Base-by-base conservation (phyloP, 2,888 invertebrate genomes). In the Ectropis crepuscularia region DNA sequence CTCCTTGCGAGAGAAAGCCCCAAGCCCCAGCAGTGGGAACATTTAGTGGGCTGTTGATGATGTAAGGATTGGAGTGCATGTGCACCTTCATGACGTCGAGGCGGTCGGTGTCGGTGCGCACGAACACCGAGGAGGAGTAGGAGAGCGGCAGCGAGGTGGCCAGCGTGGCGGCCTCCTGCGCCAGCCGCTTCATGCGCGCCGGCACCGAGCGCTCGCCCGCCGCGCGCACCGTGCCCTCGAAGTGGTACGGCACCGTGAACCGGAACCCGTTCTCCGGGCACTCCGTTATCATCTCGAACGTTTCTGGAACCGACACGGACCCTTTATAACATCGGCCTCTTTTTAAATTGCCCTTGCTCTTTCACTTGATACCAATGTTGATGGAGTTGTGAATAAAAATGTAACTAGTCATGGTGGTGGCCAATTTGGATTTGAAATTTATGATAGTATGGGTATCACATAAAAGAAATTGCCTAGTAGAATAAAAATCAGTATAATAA, bases 11-110 rank as follows among this genome's bases (percentile, higher is more conserved):
- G n/a, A n/a, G n/a, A n/a, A n/a, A n/a, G n/a, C n/a, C n/a, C n/a
- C n/a, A n/a, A n/a, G n/a, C n/a, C n/a, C n/a, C n/a, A n/a, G n/a
- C n/a, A n/a, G n/a, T n/a, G n/a, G n/a, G n/a, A n/a, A n/a, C n/a
- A n/a, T n/a, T n/a, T n/a, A n/a, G n/a, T n/a, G n/a, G n/a, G n/a
- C n/a, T n/a, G n/a, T n/a, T n/a, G n/a, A n/a, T n/a, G n/a, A n/a
- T n/a, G n/a, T n/a, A n/a, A n/a, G n/a, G n/a, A n/a, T n/a, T n/a
- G n/a, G n/a, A n/a, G n/a, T n/a, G n/a, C n/a, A n/a, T n/a, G n/a
- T n/a, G n/a, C n/a, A 81, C 81, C 98, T 99, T 99, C 98, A 99
- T 99, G 71, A 98, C 96, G 87, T 99, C 98, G 73, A 99, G 94
- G 68, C 98, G 94, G 87, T 98, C 98, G 68, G 97, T 96, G 92